phyloP scores from a whole-genome alignment of 37 sponge, comb jelly and placozoan species.

The Tethya wilhelma region DNA sequence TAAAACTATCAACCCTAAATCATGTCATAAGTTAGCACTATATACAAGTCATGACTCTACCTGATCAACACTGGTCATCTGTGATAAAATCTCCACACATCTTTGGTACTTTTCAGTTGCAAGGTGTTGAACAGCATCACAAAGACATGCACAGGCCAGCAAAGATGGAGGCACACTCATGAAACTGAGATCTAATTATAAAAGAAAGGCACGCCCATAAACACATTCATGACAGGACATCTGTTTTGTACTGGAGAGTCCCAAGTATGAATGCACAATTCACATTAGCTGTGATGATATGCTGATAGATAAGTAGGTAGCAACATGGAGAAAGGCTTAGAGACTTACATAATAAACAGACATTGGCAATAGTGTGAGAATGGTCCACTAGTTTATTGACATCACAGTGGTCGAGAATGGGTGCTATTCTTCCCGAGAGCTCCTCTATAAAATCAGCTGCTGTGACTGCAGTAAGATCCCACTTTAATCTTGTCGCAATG shows the following conservation, averaged over 20 bases:
- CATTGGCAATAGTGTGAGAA: constrained; percentile 49
- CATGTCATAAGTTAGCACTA: background rate
- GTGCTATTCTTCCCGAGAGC: constrained; percentile 18
- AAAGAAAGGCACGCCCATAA: background rate
- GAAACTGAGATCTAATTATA: constrained; percentile 4
- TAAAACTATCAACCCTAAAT: too few species aligned
- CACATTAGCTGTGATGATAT: too few species aligned
- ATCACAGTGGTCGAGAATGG: background rate
- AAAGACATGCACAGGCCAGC: constrained; percentile 60
- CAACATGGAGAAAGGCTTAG: too few species aligned
- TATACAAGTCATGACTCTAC: constrained; percentile 10
- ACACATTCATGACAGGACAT: too few species aligned
- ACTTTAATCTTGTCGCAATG: constrained; percentile 36
- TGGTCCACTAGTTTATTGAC: constrained; percentile 27
- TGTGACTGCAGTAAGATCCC: constrained; percentile 60
- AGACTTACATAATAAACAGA: constrained; percentile 59
- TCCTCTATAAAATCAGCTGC: constrained; percentile 60
- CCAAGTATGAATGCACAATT: too few species aligned
- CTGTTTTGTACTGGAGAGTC: too few species aligned
- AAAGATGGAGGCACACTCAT: constrained; percentile 44
- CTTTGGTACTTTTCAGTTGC: constrained; percentile 8
- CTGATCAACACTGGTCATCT: constrained; percentile 35
- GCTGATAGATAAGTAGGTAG: too few species aligned
- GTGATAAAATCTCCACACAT: constrained; percentile 27
- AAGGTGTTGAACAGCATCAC: constrained; percentile 38